Evolutionary conservation across 2,797 vertebrate genomes (phyloP), one percentile per base, ranked within the genome.

Genomic region (Aeoliscus strigatus): DNA sequence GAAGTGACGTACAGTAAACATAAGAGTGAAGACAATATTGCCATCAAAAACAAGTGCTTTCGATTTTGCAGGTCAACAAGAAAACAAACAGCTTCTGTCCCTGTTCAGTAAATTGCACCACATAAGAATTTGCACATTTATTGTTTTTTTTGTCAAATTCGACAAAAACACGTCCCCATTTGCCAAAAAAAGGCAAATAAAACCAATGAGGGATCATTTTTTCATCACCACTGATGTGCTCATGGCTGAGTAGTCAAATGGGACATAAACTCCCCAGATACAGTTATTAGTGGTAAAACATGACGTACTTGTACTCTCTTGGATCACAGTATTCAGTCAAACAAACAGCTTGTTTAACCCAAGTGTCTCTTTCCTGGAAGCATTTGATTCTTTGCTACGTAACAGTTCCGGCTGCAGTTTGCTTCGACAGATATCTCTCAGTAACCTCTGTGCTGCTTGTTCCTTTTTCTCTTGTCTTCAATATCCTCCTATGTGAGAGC

Each of bases 241-340:
- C 15, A 51, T 28, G 46, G 50, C 40, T 37, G 10, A 60, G 13
- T 8, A 1, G 35, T 11, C 36, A 42, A 24, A 53, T 39, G 38
- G 39, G 27, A 65, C 24, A 31, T 18, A 60, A 51, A 58, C 18
- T 6, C 27, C 42, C 8, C 11, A 43, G 25, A 64, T 9, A 60
- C 33, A 39, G 14, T 9, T 14, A 45, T 13, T 10, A 51, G 1
- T 30, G 35, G 11, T 50, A 39, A 39, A 39, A 39, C 14, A 14
- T 48, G 60, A 60, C 48, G 51, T 52, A 55, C 42, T 31, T 34
- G 38, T 28, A 55, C 37, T 69, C 50, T 58, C 46, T 43, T 27
- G 25, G 38, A 60, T 81, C 73, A 82, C 81, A 80, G 77, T 80
- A 57, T 73, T 71, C 56, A 77, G 66, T 71, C 42, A 36, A 28